A percentile compares a stretch with the other conserved stretches of the same genome.
Evolutionary conservation across 1,140 invertebrate species (phyloP).

Genomic region (Drosophila nebulosa): DNA sequence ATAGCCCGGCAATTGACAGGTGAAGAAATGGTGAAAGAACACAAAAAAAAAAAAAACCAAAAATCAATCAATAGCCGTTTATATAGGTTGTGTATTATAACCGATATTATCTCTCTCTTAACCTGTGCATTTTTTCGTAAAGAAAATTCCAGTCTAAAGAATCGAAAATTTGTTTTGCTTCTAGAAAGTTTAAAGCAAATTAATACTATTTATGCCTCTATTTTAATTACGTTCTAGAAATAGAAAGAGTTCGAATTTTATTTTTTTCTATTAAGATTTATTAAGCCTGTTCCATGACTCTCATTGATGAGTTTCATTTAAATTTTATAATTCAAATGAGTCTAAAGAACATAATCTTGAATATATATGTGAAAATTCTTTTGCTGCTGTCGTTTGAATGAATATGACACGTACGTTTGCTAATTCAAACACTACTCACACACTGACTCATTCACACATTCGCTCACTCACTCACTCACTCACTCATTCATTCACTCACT

Average conservation of each 20-base stretch:
- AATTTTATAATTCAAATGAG: neutral
- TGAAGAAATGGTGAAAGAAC: neutral
- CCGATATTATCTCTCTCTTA: too few relatives aligned
- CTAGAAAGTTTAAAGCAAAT: too few relatives aligned
- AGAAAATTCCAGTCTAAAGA: too few relatives aligned
- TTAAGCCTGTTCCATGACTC: too few relatives aligned
- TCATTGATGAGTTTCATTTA: neutral
- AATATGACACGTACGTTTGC: neutral
- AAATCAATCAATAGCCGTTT: too few relatives aligned
- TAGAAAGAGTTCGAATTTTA: too few relatives aligned
- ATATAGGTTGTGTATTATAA: too few relatives aligned
- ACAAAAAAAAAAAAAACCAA: neutral
- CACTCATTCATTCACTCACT: conserved; percentile 32
- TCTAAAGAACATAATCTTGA: neutral
- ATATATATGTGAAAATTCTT: neutral
- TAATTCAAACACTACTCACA: conserved; percentile 11
- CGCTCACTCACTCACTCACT: conserved; percentile 5
- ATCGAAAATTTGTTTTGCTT: too few relatives aligned
- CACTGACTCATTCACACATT: conserved; percentile 17
- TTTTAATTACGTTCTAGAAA: too few relatives aligned
- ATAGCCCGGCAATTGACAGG: neutral
- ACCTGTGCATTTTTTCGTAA: too few relatives aligned
- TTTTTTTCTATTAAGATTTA: too few relatives aligned
- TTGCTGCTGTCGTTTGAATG: neutral
- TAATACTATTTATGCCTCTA: too few relatives aligned